Evolutionary conservation across 2,888 invertebrate species (phyloP).

Genomic region (Noctua janthina): DNA sequence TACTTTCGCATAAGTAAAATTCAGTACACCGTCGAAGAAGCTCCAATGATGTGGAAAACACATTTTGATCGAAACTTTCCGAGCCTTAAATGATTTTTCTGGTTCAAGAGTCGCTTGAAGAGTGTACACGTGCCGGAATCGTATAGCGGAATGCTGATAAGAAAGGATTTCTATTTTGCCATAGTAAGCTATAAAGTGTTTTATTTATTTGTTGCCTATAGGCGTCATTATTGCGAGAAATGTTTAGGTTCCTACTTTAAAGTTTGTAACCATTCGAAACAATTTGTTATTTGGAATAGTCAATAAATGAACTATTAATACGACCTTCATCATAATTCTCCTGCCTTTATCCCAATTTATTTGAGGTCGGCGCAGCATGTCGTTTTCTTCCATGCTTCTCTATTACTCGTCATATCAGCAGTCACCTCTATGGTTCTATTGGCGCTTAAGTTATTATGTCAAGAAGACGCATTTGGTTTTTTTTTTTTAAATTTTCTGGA

Average conservation of each 20-base stretch:
- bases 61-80: conserved; percentile 71
- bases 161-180: conserved; percentile 36
- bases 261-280: background rate
- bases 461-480: background rate
- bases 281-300: background rate
- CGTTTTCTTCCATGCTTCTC: too few relatives aligned
- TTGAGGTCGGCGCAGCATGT: too few relatives aligned
- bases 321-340: too few relatives aligned
- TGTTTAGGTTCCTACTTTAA: background rate
- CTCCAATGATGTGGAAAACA: conserved; percentile 73
- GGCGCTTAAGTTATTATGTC: background rate
- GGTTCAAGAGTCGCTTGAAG: conserved; percentile 65
- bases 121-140: conserved; percentile 59
- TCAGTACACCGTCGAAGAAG: conserved; percentile 57
- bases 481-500: background rate
- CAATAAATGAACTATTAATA: background rate
- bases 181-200: conserved; percentile 32
- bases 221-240: background rate
- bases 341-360: too few relatives aligned
- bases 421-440: background rate
- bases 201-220: conserved; percentile 9
- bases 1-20: conserved; percentile 25
- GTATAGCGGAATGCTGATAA: conserved; percentile 57
- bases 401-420: too few relatives aligned
- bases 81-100: conserved; percentile 71